A percentile compares a stretch with the other conserved stretches of the same genome.
Conservation (phyloP, 37 sponge, comb jelly and placozoan genomes). For the Crambe crambe region DNA sequence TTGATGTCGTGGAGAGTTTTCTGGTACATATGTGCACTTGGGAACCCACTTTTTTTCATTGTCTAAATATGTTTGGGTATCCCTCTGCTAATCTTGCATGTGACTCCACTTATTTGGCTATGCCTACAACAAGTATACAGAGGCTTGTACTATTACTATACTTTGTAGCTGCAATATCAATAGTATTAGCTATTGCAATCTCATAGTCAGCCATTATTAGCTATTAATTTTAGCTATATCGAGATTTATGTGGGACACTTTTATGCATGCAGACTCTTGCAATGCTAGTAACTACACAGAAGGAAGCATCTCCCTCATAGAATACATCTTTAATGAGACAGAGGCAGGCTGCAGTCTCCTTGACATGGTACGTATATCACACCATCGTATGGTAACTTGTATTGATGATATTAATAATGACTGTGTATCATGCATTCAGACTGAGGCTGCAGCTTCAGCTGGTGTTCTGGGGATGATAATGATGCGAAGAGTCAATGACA, state of each 20-base stretch:
- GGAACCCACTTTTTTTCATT: too few relatives aligned
- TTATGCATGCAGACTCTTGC: neutral
- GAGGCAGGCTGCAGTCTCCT: constrained; percentile 11
- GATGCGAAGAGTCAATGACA: constrained; percentile 37
- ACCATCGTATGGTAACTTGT: neutral
- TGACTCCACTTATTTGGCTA: too few relatives aligned
- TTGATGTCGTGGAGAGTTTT: too few relatives aligned
- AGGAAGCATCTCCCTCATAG: constrained; percentile 18
- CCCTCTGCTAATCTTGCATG: too few relatives aligned
- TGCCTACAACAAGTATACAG: too few relatives aligned
- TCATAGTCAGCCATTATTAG: neutral
- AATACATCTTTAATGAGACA: constrained; percentile 8
- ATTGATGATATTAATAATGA: neutral
- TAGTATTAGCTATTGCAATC: neutral
- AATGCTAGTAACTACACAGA: constrained; percentile 2
- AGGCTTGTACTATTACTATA: too few relatives aligned
- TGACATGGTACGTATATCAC: constrained; percentile 17
- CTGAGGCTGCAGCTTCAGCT: constrained; percentile 24
- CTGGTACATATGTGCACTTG: too few relatives aligned
- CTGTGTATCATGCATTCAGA: constrained; percentile 11
- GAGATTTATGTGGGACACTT: neutral
- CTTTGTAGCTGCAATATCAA: too few relatives aligned
- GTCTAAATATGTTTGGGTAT: too few relatives aligned
- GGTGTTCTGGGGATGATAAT: constrained; percentile 44
- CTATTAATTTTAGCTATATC: neutral